Conservation (phyloP, 2,797 vertebrate genomes). For the Decapterus maruadsi region DNA sequence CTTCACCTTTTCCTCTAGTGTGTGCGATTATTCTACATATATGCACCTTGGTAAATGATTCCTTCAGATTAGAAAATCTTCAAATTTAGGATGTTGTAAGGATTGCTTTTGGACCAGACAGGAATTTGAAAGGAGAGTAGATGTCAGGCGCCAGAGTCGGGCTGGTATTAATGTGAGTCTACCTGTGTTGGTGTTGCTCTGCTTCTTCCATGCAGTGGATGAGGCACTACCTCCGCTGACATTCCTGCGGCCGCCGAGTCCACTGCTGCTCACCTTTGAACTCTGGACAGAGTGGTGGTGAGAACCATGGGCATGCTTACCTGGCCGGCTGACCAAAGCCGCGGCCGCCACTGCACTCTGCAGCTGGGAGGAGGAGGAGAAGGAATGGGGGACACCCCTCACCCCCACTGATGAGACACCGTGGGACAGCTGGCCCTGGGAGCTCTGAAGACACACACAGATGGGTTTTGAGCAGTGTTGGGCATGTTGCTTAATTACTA, state of each 20-base stretch:
- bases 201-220: slow-evolving; percentile 94
- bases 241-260: slow-evolving; percentile 79
- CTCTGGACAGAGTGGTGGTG: slow-evolving; percentile 84
- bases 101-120: slow-evolving; percentile 81
- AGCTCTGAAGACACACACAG: slow-evolving; percentile 77
- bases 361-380: slow-evolving; percentile 94
- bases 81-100: slow-evolving; percentile 36
- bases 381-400: slow-evolving; percentile 91
- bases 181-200: slow-evolving; percentile 90
- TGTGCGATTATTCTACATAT: slow-evolving; percentile 13
- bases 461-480: background rate
- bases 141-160: slow-evolving; percentile 70
- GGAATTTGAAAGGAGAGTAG: slow-evolving; percentile 77
- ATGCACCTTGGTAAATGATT: background rate
- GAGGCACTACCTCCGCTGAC: slow-evolving; percentile 86
- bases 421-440: slow-evolving; percentile 90
- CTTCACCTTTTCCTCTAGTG: slow-evolving; percentile 23
- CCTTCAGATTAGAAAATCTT: background rate
- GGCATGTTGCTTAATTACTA: no score
- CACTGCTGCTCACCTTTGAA: slow-evolving; percentile 88
- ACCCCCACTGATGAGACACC: slow-evolving; percentile 85
- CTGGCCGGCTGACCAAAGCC: slow-evolving; percentile 91
- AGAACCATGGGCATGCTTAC: slow-evolving; percentile 89
- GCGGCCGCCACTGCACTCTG: slow-evolving; percentile 91
- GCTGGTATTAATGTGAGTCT: slow-evolving; percentile 74